Evolutionary conservation across 2,113 vertebrate genomes (phyloP).

Genomic region (Rhinopomastus cyanomelas): DNA sequence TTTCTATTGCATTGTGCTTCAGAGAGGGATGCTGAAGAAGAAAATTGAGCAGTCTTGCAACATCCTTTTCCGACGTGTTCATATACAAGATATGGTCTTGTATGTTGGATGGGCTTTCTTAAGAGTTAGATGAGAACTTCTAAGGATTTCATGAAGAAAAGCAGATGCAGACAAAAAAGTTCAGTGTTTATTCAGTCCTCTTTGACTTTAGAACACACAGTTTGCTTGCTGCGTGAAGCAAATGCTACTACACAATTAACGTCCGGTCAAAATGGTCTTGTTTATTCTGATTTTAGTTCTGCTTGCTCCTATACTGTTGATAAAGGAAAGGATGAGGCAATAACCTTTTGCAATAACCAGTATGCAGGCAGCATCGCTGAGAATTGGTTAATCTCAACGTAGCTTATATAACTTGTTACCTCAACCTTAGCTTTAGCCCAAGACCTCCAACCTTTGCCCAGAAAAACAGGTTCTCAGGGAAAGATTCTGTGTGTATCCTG

Average conservation of each 20-base stretch:
- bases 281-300: conserved; percentile 64
- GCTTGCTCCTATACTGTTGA: conserved; percentile 34
- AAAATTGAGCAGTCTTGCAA: conserved; percentile 1
- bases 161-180: background rate
- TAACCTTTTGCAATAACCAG: conserved; percentile 16
- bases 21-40: background rate
- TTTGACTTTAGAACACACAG: conserved; percentile 18
- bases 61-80: background rate
- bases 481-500: background rate
- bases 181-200: conserved; percentile 17
- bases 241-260: conserved; percentile 55
- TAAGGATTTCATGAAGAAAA: conserved; percentile 20
- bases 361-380: conserved; percentile 20
- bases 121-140: background rate
- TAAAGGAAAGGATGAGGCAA: background rate
- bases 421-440: background rate
- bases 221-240: conserved; percentile 50
- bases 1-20: background rate
- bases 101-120: background rate
- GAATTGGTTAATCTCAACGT: background rate
- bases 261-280: conserved; percentile 52
- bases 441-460: background rate
- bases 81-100: background rate
- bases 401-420: background rate
- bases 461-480: background rate